phyloP scores from a whole-genome alignment of 1,140 invertebrate species.

The honey bee (Apis mellifera) region Amel_HAv3.1 CM009931.2:8955501-8956000 shows the following conservation, averaged over 20 bases:
- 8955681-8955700: background rate
- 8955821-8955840: background rate
- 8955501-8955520: constrained; percentile 16
- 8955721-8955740: too few relatives aligned
- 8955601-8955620: background rate
- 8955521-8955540: constrained; percentile 27
- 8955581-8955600: constrained; percentile 19
- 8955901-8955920: background rate
- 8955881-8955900: constrained; percentile 14
- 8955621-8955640: background rate
- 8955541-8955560: constrained; percentile 7
- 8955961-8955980: too few relatives aligned
- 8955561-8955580: constrained; percentile 31
- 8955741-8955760: constrained; percentile 9
- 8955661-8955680: background rate
- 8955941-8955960: too few relatives aligned
- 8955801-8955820: constrained; percentile 3
- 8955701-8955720: background rate
- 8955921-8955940: too few relatives aligned
- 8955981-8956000: too few relatives aligned
- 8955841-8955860: background rate
- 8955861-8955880: background rate
- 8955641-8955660: constrained; percentile 25
- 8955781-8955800: constrained; percentile 14
- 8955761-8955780: background rate